Conservation (phyloP, 2,888 invertebrate genomes). For the Dryomyza anilis region DNA sequence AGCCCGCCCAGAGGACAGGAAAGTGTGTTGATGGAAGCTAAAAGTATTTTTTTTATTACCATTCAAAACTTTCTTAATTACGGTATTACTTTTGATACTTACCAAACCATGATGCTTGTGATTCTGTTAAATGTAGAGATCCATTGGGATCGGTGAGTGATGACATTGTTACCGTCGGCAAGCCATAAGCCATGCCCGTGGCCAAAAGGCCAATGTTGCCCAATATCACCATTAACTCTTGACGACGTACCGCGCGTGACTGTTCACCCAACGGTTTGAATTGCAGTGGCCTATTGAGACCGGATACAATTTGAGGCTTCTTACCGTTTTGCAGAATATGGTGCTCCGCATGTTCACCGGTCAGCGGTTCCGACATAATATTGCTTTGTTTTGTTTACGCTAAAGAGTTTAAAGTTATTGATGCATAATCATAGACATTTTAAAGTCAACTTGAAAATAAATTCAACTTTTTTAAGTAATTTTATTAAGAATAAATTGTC, state of each 20-base stretch:
- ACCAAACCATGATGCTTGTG: constrained; percentile 59
- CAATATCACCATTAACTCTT: constrained; percentile 54
- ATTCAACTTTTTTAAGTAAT: too few species aligned
- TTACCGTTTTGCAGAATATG: constrained; percentile 32
- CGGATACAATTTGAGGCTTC: constrained; percentile 41
- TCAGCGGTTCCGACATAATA: too few species aligned
- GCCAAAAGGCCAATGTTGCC: constrained; percentile 57
- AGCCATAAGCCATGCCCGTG: constrained; percentile 54
- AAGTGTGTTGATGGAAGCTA: constrained; percentile 57
- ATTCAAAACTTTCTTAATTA: too few species aligned
- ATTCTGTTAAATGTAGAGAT: constrained; percentile 43
- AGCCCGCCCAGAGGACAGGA: constrained; percentile 58
- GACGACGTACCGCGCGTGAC: constrained; percentile 50
- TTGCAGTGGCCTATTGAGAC: constrained; percentile 39
- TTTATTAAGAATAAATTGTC: too few species aligned
- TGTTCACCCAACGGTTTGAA: constrained; percentile 53
- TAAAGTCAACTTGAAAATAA: too few species aligned
- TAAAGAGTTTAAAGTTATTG: too few species aligned
- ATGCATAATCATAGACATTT: too few species aligned
- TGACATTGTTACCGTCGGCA: constrained; percentile 53
- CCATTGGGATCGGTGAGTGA: constrained; percentile 49
- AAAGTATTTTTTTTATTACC: too few species aligned
- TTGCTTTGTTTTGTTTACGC: too few species aligned
- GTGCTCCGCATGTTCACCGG: constrained; percentile 25
- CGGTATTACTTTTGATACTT: too few species aligned